These are phyloP conservation scores for Melanotaenia boesemani DNA, from an alignment of 2,797 vertebrate species.

Conservation along the genomic window DNA sequence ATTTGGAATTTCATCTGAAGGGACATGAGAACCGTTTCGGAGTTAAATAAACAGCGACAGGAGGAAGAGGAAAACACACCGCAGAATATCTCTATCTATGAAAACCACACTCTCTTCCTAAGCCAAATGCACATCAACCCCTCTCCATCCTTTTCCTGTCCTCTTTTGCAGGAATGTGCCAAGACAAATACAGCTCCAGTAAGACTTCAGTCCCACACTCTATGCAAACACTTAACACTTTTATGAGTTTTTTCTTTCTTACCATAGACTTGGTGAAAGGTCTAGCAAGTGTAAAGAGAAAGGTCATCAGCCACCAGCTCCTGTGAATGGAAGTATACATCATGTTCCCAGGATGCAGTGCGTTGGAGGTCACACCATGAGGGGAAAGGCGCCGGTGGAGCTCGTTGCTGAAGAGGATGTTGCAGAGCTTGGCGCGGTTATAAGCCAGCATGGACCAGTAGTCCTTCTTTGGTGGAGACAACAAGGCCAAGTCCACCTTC, in stretches of 20 bases:
- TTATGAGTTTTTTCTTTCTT: conserved; percentile 66
- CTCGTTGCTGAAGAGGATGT: conserved; percentile 93
- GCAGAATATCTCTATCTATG: conserved; percentile 67
- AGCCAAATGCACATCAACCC: conserved; percentile 78
- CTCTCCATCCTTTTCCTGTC: conserved; percentile 63
- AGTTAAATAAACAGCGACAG: conserved; percentile 74
- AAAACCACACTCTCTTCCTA: conserved; percentile 86
- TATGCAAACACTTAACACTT: not conserved
- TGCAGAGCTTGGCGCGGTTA: conserved; percentile 98
- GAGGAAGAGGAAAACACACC: conserved; percentile 70
- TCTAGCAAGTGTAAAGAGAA: conserved; percentile 92
- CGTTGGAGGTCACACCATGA: conserved; percentile 89
- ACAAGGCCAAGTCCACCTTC: conserved; percentile 88
- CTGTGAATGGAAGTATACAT: conserved; percentile 93
- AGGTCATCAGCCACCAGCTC: conserved; percentile 94
- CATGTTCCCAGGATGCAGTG: conserved; percentile 96
- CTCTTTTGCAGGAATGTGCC: conserved; percentile 52
- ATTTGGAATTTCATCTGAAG: conserved; percentile 56
- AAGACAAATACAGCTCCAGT: conserved; percentile 64
- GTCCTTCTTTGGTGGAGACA: conserved; percentile 90
- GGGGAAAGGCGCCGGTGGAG: conserved; percentile 92
- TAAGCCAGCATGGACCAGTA: conserved; percentile 99
- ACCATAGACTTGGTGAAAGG: conserved; percentile 99
- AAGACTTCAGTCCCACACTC: conserved; percentile 7
- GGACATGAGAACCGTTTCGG: conserved; percentile 44